These are phyloP conservation scores for Pachyramphus minor DNA, from an alignment of 2,113 vertebrate species.

Conservation along the genomic window DNA sequence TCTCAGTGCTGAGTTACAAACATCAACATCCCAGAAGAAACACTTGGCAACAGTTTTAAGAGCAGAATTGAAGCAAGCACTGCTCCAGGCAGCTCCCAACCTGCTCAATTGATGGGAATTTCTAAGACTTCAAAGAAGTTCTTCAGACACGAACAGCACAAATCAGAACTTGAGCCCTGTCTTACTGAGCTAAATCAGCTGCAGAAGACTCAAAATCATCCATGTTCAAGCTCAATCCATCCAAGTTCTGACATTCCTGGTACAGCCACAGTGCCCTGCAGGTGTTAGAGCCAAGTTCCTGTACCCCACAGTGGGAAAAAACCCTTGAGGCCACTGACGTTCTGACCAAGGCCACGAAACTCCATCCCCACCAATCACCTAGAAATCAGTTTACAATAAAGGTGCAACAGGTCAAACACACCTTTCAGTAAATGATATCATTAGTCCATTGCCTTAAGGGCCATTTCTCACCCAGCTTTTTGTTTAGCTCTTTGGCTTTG, in stretches of 20 bases:
- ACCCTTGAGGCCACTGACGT: neutral
- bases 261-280: neutral
- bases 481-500: neutral
- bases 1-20: neutral
- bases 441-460: neutral
- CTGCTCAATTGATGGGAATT: accelerated
- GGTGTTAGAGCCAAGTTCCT: neutral
- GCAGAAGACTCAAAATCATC: neutral
- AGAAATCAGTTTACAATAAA: neutral
- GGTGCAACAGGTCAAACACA: neutral
- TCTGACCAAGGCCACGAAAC: neutral
- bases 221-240: neutral
- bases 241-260: neutral
- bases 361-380: neutral
- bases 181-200: neutral
- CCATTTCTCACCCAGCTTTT: neutral
- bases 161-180: neutral
- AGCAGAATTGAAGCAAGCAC: neutral
- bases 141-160: neutral
- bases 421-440: neutral
- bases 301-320: neutral
- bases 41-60: neutral
- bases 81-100: neutral
- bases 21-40: neutral
- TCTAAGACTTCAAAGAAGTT: neutral